Evolutionary conservation across 2,113 vertebrate species (phyloP), one percentile per base, ranked within the genome.

Genomic region (Syrrhaptes paradoxus): DNA sequence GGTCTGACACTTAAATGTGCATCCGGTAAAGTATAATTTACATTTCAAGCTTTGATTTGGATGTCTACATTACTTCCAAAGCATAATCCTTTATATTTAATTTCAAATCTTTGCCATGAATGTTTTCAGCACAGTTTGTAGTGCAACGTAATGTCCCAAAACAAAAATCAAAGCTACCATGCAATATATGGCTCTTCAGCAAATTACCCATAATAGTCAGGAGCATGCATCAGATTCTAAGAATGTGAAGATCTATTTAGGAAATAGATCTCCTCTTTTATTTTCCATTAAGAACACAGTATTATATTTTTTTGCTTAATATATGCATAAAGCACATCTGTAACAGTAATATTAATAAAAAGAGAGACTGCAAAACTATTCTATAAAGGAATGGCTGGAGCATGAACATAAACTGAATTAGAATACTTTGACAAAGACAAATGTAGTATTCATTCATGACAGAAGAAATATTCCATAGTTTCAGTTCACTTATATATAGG

Each of bases 41-140:
- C 17, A 88, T 91, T 90, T 97, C 63, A 93, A 93, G 62, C 32
- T 66, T 71, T 82, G 41, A 65, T 85, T 94, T 63, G 71, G 59
- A 82, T 13, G 4, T 61, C 61, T 92, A 54, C 17, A 10, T 71
- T 28, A 80, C 36, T 92, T 85, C 46, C 43, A 89, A 94, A 57
- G 48, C 36, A 54, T 45, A 85, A 78, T 55, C 51, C 29, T 91
- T 94, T 48, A 36, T 31, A 85, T 38, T 85, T 85, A 49, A 85
- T 61, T 87, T 86, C 11, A 89, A 55, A 81, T 80, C 49, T 74
- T 20, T 26, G 19, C 9, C 26, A 48, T 21, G 12, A 74, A 75
- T 75, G 85, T 62, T 73, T 86, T 78, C 57, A 92, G 74, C 21
- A 55, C 19, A 72, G 59, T 72, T 93, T 73, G 29, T 29, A 85